These are phyloP conservation scores for Eremophila alpestris DNA, from an alignment of 2,797 vertebrate species.

Conservation along the genomic window DNA sequence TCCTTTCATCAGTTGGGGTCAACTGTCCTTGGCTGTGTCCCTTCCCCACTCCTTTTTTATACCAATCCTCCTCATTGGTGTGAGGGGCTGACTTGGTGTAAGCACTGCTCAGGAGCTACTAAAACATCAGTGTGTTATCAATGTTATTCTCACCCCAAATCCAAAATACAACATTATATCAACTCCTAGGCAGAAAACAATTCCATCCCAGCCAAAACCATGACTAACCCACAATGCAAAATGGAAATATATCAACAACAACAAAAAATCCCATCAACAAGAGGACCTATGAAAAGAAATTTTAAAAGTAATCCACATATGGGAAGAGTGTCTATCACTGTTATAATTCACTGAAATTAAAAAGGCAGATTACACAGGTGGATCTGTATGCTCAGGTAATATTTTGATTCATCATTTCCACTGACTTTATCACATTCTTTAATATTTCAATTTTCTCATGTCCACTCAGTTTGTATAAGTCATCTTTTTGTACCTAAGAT, in stretches of 20 bases:
- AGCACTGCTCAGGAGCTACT: not conserved
- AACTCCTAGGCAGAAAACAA: not conserved
- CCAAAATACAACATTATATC: not conserved
- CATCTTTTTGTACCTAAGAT: not conserved
- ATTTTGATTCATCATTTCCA: not conserved
- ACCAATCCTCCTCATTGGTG: no score
- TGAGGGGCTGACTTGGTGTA: not conserved
- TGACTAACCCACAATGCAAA: not conserved
- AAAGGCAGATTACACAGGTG: not conserved
- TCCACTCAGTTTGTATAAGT: not conserved
- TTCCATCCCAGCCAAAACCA: not conserved
- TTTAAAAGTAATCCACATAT: not conserved
- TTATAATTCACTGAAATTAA: not conserved
- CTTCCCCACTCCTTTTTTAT: not conserved
- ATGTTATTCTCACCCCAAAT: not conserved
- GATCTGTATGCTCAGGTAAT: not conserved
- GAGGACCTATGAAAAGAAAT: not conserved
- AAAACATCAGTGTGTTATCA: not conserved
- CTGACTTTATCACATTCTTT: not conserved
- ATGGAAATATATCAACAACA: not conserved
- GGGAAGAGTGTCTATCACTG: not conserved
- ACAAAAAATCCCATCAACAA: not conserved
- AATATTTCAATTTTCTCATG: not conserved
- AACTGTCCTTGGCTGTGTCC: not conserved
- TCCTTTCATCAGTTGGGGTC: not conserved